These are phyloP conservation scores for Amiota mariae DNA, from an alignment of 2,888 invertebrate species.

Conservation along the genomic window DNA sequence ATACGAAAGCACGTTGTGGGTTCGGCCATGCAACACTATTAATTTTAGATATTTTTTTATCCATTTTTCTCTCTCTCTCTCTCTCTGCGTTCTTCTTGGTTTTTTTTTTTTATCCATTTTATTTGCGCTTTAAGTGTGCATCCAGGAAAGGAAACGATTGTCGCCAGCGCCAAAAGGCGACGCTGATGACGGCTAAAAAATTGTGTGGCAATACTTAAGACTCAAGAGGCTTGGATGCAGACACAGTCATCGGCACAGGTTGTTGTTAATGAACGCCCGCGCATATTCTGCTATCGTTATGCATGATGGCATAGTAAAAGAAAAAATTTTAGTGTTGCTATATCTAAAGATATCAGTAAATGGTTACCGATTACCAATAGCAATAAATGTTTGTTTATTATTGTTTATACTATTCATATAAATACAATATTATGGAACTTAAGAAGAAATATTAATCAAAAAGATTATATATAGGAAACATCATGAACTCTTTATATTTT, in stretches of 20 bases:
- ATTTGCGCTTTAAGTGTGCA: slow-evolving; percentile 9
- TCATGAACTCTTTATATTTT: no score
- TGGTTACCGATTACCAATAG: slow-evolving; percentile 9
- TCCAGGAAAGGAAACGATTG: slow-evolving; percentile 27
- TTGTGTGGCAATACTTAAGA: slow-evolving; percentile 5
- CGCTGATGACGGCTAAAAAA: not conserved
- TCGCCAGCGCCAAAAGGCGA: slow-evolving; percentile 1
- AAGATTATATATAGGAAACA: no score
- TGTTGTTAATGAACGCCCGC: slow-evolving; percentile 37
- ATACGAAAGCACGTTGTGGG: slow-evolving; percentile 15
- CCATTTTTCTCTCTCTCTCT: not conserved
- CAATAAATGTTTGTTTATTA: no score
- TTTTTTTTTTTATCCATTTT: not conserved
- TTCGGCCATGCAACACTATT: slow-evolving; percentile 23
- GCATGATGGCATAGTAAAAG: no score
- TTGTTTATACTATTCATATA: no score
- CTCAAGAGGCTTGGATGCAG: no score
- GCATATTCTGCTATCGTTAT: slow-evolving; percentile 7
- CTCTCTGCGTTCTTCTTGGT: not conserved
- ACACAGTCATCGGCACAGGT: slow-evolving; percentile 30
- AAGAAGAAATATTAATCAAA: no score
- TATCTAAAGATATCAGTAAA: not conserved
- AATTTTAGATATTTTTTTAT: slow-evolving; percentile 25
- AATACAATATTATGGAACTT: no score
- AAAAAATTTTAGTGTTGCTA: not conserved